Percentiles rank a stretch among this genome's conserved stretches.
These are phyloP conservation scores for Macrobrachium rosenbergii DNA, from an alignment of 1,140 invertebrate genomes.

Conservation along the genomic window DNA sequence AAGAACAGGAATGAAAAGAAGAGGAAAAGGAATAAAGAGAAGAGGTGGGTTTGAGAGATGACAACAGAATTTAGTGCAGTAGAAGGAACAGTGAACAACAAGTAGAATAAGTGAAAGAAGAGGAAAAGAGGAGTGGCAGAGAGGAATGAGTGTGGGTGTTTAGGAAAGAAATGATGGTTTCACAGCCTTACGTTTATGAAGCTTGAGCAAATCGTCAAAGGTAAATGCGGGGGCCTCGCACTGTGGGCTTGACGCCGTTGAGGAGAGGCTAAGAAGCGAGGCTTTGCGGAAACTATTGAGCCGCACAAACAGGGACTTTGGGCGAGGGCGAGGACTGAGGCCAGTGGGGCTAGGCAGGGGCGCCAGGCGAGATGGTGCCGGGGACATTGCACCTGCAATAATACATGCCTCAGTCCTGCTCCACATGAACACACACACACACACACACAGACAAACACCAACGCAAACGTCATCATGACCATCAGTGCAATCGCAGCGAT, in stretches of 20 bases:
- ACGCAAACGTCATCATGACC: background rate
- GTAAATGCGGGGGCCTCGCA: conserved; percentile 77
- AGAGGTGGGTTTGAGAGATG: background rate
- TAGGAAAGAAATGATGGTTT: background rate
- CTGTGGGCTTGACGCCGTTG: conserved; percentile 67
- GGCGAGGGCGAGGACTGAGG: conserved; percentile 63
- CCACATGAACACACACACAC: conserved; percentile 24
- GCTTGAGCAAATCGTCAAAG: conserved; percentile 85
- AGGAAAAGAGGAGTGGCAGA: background rate
- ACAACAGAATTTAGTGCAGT: background rate
- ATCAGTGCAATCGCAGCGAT: no score
- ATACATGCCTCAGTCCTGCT: conserved; percentile 25
- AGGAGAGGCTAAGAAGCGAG: conserved; percentile 80
- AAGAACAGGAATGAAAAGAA: background rate
- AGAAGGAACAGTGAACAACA: background rate
- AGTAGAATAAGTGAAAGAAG: background rate
- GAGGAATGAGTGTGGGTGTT: background rate
- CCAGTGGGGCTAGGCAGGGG: conserved; percentile 58
- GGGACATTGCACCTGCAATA: conserved; percentile 59
- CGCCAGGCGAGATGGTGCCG: conserved; percentile 54
- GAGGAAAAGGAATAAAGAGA: conserved; percentile 2
- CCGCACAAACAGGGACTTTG: conserved; percentile 79
- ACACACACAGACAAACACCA: conserved; percentile 9
- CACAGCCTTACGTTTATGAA: conserved; percentile 70
- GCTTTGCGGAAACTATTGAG: conserved; percentile 83